These are phyloP conservation scores for Dicranocentrus wangi DNA, from an alignment of 2,888 invertebrate genomes.

Conservation along the genomic window DNA sequence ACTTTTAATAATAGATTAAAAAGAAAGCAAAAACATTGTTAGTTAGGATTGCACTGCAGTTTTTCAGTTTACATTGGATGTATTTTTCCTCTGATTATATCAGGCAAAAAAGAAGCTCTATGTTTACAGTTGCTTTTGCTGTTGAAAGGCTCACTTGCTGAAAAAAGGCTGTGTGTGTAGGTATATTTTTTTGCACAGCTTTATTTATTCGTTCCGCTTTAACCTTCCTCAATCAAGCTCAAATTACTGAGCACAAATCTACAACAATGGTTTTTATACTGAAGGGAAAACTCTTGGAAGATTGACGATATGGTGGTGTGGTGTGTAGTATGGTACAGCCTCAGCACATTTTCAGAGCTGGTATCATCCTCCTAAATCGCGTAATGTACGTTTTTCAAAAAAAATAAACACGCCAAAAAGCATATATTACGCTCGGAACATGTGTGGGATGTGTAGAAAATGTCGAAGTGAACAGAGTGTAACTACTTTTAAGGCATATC, in stretches of 20 bases:
- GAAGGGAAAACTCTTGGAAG: no score
- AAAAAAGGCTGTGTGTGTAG: not conserved
- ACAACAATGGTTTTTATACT: no score
- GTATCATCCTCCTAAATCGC: no score
- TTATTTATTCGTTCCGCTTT: conserved; percentile 32
- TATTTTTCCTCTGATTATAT: not conserved
- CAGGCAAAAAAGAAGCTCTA: not conserved
- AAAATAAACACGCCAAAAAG: not conserved
- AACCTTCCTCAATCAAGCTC: conserved; percentile 33
- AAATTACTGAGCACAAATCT: not conserved
- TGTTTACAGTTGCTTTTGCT: conserved; percentile 5
- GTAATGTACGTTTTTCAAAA: no score
- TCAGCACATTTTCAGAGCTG: no score
- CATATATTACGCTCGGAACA: no score
- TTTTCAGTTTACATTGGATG: not conserved
- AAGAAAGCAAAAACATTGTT: conserved; percentile 12
- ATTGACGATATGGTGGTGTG: no score
- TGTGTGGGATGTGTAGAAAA: no score
- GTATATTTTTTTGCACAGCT: not conserved
- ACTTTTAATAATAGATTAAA: conserved; percentile 12
- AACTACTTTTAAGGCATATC: no score
- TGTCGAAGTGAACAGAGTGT: no score
- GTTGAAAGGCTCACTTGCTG: not conserved
- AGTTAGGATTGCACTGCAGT: not conserved
- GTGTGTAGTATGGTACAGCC: no score